Evolutionary conservation across 2,113 vertebrate species (phyloP).

Genomic region (Sebastes schlegelii): DNA sequence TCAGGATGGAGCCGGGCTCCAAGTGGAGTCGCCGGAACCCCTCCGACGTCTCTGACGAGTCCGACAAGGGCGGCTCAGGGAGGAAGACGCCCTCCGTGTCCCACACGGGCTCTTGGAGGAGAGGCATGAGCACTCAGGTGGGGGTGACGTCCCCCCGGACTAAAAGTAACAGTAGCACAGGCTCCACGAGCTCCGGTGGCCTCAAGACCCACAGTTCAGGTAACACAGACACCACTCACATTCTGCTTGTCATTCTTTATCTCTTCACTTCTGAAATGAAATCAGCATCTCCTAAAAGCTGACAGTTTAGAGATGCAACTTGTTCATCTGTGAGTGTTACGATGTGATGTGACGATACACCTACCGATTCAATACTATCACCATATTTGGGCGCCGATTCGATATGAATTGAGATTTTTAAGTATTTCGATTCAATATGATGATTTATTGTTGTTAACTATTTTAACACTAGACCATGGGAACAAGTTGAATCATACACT

Average conservation of each 20-base stretch:
- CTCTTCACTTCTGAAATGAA: not conserved
- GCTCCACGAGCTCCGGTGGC: slow-evolving; percentile 75
- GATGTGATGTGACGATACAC: too few relatives aligned
- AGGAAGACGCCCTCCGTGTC: slow-evolving; percentile 90
- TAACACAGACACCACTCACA: slow-evolving; percentile 58
- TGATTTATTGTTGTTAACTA: too few relatives aligned
- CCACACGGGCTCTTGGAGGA: slow-evolving; percentile 96
- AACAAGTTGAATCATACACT: too few relatives aligned
- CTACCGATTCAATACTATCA: too few relatives aligned
- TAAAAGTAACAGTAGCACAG: slow-evolving; percentile 82
- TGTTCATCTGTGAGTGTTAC: not conserved
- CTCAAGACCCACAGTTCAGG: slow-evolving; percentile 92
- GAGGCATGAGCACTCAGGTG: slow-evolving; percentile 96
- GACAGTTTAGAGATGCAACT: not conserved
- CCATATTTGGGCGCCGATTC: too few relatives aligned
- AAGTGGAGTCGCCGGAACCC: slow-evolving; percentile 87
- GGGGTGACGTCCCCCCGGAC: slow-evolving; percentile 94
- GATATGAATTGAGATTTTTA: too few relatives aligned
- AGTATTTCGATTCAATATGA: too few relatives aligned
- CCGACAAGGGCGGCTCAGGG: slow-evolving; percentile 92
- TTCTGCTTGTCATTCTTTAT: too few relatives aligned
- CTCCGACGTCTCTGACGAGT: slow-evolving; percentile 95
- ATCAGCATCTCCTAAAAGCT: not conserved
- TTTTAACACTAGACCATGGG: too few relatives aligned
- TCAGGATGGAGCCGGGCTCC: slow-evolving; percentile 85